These are phyloP conservation scores for Congeria kusceri DNA, from an alignment of 2,888 invertebrate genomes.

Conservation along the genomic window DNA sequence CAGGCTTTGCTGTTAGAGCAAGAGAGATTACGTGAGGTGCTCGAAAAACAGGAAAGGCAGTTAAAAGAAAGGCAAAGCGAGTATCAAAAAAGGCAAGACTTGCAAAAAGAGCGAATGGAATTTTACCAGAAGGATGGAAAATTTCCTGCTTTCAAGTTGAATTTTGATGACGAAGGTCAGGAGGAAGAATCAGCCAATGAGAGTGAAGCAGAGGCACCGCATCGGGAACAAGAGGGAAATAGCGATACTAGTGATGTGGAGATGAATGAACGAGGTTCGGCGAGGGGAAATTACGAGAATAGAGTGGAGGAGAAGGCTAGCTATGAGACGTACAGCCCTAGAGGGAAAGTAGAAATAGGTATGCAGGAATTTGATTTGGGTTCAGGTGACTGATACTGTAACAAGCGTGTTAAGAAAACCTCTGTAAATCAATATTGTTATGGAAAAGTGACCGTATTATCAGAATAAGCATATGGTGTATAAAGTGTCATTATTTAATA, in stretches of 20 bases:
- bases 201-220: background rate
- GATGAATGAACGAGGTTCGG: background rate
- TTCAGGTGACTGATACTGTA: background rate
- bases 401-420: too few relatives aligned
- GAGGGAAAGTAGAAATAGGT: constrained; percentile 36
- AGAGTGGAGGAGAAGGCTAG: constrained; percentile 4
- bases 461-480: too few relatives aligned
- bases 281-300: background rate
- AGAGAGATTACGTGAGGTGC: constrained; percentile 66
- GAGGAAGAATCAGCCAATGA: constrained; percentile 5
- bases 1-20: constrained; percentile 76
- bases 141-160: constrained; percentile 58
- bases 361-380: background rate
- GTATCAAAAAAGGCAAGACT: constrained; percentile 59
- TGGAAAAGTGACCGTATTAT: too few relatives aligned
- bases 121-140: constrained; percentile 66
- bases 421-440: too few relatives aligned
- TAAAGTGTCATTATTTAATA: too few relatives aligned
- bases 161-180: constrained; percentile 43
- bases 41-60: constrained; percentile 74
- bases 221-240: constrained; percentile 4
- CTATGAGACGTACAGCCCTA: constrained; percentile 33
- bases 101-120: constrained; percentile 67
- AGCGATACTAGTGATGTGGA: constrained; percentile 1
- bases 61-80: constrained; percentile 64